Conservation (phyloP, 2,113 vertebrate species). For the Anarhynchus alexandrinus region DNA sequence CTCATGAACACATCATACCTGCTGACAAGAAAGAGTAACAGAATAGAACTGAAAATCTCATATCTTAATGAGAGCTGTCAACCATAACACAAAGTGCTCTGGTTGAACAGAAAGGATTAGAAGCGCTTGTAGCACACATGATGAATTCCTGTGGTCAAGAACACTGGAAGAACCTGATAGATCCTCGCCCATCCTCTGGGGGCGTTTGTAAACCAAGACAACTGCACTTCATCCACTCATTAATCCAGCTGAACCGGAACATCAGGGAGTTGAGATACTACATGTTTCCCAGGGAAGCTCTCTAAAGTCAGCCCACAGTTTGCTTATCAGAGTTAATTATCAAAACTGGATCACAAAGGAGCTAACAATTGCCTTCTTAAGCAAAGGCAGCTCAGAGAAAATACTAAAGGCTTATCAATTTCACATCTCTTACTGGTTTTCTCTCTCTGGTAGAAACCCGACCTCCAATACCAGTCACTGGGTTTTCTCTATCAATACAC, state of each 20-base stretch:
- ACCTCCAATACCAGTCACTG: not conserved
- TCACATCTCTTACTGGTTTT: not conserved
- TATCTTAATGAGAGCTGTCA: not conserved
- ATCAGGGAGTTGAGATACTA: not conserved
- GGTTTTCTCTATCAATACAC: not conserved
- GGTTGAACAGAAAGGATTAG: not conserved
- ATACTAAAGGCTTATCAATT: not conserved
- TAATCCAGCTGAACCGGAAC: conserved; percentile 47
- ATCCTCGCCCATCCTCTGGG: not conserved
- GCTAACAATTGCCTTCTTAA: not conserved
- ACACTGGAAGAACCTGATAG: not conserved
- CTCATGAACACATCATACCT: not conserved
- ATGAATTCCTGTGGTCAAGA: not conserved
- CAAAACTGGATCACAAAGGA: not conserved
- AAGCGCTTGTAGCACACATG: not conserved
- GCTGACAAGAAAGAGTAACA: not conserved
- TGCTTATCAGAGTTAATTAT: conserved; percentile 13
- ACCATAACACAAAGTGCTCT: not conserved
- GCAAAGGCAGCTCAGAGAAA: not conserved
- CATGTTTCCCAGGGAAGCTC: not conserved
- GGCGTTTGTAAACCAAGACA: not conserved
- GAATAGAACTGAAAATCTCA: not conserved
- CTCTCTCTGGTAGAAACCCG: not conserved
- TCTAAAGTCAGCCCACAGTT: conserved; percentile 10
- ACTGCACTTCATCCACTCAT: not conserved